These are phyloP conservation scores for Osedax frankpressi DNA, from an alignment of 2,888 invertebrate species.

Conservation along the genomic window DNA sequence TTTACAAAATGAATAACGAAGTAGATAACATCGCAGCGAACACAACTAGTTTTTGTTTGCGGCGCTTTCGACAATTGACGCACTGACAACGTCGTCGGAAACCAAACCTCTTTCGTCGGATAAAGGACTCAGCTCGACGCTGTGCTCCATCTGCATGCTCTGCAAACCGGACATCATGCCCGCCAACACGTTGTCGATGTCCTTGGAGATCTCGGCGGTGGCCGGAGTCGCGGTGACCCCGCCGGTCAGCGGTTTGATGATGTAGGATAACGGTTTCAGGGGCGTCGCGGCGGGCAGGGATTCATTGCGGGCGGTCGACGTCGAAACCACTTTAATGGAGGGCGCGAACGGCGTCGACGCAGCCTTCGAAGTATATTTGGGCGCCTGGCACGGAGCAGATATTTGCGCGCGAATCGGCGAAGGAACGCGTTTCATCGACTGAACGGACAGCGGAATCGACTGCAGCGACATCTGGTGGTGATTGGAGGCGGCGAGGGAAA, in stretches of 20 bases:
- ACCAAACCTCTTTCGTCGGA: too few relatives aligned
- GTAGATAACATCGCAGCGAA: too few relatives aligned
- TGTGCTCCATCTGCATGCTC: constrained; percentile 40
- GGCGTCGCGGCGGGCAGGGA: background rate
- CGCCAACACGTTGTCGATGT: constrained; percentile 45
- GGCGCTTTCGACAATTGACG: too few relatives aligned
- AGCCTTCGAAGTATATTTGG: background rate
- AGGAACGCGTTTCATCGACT: background rate
- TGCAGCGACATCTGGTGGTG: background rate
- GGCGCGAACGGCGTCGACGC: background rate
- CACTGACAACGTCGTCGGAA: too few relatives aligned
- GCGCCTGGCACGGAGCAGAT: background rate
- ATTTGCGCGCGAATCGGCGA: background rate
- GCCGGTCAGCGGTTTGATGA: background rate
- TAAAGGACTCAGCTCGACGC: background rate
- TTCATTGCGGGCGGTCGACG: background rate
- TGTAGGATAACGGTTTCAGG: background rate
- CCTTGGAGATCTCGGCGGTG: constrained; percentile 31
- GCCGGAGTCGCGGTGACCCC: background rate
- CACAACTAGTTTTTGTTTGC: too few relatives aligned
- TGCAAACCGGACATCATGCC: constrained; percentile 45
- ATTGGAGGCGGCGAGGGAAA: background rate
- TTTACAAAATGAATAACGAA: too few relatives aligned
- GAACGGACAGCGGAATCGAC: background rate
- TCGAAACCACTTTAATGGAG: background rate